These are phyloP conservation scores for Poeciliopsis prolifica DNA, from an alignment of 2,113 vertebrate species.

Conservation along the genomic window DNA sequence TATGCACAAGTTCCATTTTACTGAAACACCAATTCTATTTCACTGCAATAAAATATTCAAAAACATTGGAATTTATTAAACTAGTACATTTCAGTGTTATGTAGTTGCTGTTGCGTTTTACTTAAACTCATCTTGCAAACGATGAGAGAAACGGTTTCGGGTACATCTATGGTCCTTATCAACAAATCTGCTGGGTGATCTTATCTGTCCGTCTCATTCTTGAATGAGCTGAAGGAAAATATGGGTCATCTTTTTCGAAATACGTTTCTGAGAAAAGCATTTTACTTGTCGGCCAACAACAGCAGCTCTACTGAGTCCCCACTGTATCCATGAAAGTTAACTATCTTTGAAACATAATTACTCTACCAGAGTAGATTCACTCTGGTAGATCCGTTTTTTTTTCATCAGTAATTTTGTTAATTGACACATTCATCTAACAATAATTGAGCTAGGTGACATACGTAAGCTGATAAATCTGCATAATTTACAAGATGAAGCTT, in stretches of 20 bases:
- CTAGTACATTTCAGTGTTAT: not conserved
- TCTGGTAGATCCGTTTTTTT: not conserved
- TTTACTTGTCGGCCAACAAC: not conserved
- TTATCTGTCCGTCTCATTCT: not conserved
- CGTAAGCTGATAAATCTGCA: not conserved
- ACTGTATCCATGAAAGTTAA: not conserved
- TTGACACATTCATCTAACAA: conserved; percentile 5
- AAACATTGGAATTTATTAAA: not conserved
- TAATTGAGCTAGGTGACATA: not conserved
- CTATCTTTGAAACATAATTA: not conserved
- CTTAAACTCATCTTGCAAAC: not conserved
- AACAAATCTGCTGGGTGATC: conserved; percentile 3
- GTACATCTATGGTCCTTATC: conserved; percentile 4
- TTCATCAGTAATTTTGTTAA: conserved; percentile 9
- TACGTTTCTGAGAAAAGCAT: not conserved
- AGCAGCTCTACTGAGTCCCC: not conserved
- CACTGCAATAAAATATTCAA: not conserved
- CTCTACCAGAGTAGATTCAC: not conserved
- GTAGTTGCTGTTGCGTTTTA: not conserved
- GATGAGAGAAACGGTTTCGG: not conserved
- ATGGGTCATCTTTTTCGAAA: conserved; percentile 16
- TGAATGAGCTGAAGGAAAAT: conserved; percentile 1
- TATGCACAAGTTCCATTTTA: not conserved
- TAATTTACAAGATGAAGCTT: not conserved
- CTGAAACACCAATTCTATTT: not conserved